phyloP scores from a whole-genome alignment of 2,888 invertebrate genomes.

The Synanthedon vespiformis region DNA sequence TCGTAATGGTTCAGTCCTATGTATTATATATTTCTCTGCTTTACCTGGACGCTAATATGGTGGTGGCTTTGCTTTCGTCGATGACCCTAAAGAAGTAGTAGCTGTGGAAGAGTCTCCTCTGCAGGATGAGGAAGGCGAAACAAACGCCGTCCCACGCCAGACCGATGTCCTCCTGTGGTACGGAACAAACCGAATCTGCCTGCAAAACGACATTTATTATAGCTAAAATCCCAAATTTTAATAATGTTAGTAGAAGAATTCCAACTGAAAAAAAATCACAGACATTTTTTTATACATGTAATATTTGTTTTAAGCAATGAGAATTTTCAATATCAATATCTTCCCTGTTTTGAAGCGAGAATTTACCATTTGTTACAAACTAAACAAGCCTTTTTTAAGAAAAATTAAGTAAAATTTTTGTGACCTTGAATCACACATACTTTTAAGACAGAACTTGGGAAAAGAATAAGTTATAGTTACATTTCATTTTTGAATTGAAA shows the following conservation, averaged over 20 bases:
- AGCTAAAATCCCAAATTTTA: too few species aligned
- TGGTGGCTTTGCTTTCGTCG: slow-evolving; percentile 94
- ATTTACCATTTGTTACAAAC: too few species aligned
- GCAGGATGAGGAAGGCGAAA: slow-evolving; percentile 92
- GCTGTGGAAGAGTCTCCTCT: slow-evolving; percentile 91
- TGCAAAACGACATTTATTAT: slow-evolving; percentile 12
- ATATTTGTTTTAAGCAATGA: not conserved
- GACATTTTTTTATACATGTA: not conserved
- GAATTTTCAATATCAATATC: too few species aligned
- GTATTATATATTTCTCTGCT: not conserved
- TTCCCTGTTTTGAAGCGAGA: too few species aligned
- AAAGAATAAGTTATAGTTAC: too few species aligned
- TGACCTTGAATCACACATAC: too few species aligned
- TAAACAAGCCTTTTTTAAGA: too few species aligned
- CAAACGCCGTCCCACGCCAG: slow-evolving; percentile 96
- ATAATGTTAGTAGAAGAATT: too few species aligned
- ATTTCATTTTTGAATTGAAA: too few species aligned
- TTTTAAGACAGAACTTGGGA: too few species aligned
- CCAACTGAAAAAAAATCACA: not conserved
- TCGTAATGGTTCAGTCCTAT: not conserved
- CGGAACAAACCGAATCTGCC: slow-evolving; percentile 66
- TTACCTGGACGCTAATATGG: slow-evolving; percentile 91
- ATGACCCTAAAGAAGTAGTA: slow-evolving; percentile 98
- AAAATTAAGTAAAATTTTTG: too few species aligned
- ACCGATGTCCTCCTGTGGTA: slow-evolving; percentile 85